Percentiles rank a stretch among this genome's conserved stretches.
Conservation (phyloP, 2,113 vertebrate species). For the Toxotes chatareus region DNA sequence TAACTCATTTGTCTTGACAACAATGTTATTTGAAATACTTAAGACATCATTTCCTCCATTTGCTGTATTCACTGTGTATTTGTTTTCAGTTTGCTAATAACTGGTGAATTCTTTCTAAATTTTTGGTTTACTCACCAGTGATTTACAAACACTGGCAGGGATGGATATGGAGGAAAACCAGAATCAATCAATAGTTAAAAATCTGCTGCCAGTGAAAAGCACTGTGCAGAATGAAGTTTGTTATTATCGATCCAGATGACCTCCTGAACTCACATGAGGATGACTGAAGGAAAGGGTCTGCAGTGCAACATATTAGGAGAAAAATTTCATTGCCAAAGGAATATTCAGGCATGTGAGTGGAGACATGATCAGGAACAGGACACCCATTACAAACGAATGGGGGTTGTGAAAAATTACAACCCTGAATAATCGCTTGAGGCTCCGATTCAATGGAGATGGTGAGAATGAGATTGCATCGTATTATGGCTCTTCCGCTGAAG, state of each 20-base stretch:
- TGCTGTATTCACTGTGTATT: background rate
- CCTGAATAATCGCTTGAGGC: background rate
- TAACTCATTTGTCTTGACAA: background rate
- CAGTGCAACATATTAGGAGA: background rate
- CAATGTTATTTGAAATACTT: background rate
- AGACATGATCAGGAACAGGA: background rate
- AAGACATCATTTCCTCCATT: background rate
- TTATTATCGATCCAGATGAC: slow-evolving; percentile 14
- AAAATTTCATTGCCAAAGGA: background rate
- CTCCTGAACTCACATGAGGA: background rate
- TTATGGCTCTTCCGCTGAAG: slow-evolving; percentile 1
- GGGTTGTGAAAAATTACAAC: background rate
- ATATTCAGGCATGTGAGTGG: background rate
- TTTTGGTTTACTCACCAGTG: background rate
- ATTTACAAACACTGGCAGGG: background rate
- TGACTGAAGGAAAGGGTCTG: background rate
- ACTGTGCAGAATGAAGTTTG: background rate
- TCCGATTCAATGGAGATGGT: background rate
- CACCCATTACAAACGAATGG: background rate
- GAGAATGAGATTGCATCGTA: background rate
- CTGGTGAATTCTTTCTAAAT: too few relatives aligned
- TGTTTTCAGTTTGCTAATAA: background rate
- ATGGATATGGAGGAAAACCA: background rate
- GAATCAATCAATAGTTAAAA: background rate
- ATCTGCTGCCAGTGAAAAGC: slow-evolving; percentile 1